A percentile compares a stretch with the other conserved stretches of the same genome.
These are phyloP conservation scores for Lordiphosa stackelbergi DNA, from an alignment of 1,140 invertebrate species.

Conservation along the genomic window DNA sequence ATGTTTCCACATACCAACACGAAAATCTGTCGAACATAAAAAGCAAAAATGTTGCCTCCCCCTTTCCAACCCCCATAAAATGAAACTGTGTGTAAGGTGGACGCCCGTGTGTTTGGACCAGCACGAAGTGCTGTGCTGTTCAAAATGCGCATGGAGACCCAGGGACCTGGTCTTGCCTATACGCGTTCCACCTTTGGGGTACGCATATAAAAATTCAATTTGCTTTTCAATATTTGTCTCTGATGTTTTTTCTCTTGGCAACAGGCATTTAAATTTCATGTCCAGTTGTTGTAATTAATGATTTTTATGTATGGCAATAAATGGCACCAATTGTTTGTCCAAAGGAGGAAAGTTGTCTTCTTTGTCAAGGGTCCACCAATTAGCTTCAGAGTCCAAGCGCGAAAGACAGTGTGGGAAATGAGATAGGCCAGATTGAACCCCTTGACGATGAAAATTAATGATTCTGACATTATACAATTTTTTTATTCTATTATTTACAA, in stretches of 20 bases:
- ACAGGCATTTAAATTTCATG: conserved; percentile 68
- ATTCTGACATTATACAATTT: too few relatives aligned
- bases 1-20: conserved; percentile 73
- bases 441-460: too few relatives aligned
- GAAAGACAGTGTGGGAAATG: too few relatives aligned
- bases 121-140: conserved; percentile 58
- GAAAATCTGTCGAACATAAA: conserved; percentile 75
- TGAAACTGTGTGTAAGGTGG: conserved; percentile 56
- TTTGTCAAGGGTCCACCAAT: not conserved
- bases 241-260: conserved; percentile 8
- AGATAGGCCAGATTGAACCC: too few relatives aligned
- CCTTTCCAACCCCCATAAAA: conserved; percentile 47
- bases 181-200: conserved; percentile 50
- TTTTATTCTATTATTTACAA: too few relatives aligned
- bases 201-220: conserved; percentile 69
- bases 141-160: conserved; percentile 28
- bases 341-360: not conserved
- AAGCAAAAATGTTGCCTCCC: conserved; percentile 62
- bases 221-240: conserved; percentile 68
- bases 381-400: not conserved
- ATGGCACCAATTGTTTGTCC: conserved; percentile 38
- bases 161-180: conserved; percentile 16
- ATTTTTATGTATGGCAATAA: conserved; percentile 69
- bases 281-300: conserved; percentile 70
- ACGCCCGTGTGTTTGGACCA: conserved; percentile 9